These are phyloP conservation scores for Spodoptera frugiperda DNA, from an alignment of 1,140 invertebrate species.

Conservation along the genomic window DNA sequence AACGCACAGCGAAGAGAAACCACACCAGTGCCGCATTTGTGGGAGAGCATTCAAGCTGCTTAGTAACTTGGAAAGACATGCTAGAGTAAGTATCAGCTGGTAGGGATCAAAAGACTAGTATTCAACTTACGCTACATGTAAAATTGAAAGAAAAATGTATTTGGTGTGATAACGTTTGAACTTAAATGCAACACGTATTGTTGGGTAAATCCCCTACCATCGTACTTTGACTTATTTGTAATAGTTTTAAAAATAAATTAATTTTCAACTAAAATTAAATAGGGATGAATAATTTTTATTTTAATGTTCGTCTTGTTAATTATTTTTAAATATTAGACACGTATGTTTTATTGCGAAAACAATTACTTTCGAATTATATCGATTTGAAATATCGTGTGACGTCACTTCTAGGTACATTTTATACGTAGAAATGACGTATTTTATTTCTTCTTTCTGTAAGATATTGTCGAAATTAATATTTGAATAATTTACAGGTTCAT, in stretches of 20 bases:
- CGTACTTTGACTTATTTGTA: neutral
- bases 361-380: no score
- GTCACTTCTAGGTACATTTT: no score
- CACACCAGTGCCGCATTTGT: slow-evolving; percentile 35
- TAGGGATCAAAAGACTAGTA: no score
- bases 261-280: no score
- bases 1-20: slow-evolving; percentile 38
- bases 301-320: no score
- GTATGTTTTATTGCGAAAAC: no score
- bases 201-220: neutral
- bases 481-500: slow-evolving; percentile 48
- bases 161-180: neutral
- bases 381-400: no score
- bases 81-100: slow-evolving; percentile 20
- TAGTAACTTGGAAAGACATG: slow-evolving; percentile 44
- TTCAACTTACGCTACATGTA: no score
- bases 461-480: neutral
- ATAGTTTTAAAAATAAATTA: neutral
- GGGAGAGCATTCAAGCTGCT: slow-evolving; percentile 47
- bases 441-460: no score
- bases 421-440: no score
- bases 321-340: no score
- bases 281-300: no score
- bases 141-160: neutral
- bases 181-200: neutral